These are phyloP conservation scores for Anarhynchus alexandrinus DNA, from an alignment of 2,113 vertebrate genomes.

Conservation along the genomic window DNA sequence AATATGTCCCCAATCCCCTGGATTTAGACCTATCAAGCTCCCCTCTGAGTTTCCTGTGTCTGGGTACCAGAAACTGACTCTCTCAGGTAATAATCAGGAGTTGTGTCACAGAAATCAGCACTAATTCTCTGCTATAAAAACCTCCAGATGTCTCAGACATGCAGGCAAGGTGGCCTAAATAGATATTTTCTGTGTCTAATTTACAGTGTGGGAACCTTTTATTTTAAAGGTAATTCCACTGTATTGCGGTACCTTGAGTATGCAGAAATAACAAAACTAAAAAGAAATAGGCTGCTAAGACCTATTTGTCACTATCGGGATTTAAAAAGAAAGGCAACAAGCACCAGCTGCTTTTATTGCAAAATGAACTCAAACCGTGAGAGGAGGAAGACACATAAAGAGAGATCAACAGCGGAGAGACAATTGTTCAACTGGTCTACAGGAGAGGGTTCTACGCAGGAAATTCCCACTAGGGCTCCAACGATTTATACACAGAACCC, in stretches of 20 bases:
- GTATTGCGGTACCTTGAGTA: neutral
- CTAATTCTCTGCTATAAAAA: neutral
- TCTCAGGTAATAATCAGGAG: neutral
- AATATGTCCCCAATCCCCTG: neutral
- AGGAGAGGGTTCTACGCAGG: neutral
- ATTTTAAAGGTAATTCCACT: neutral
- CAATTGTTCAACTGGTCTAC: neutral
- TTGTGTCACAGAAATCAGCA: neutral
- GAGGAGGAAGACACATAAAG: neutral
- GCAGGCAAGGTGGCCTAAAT: neutral
- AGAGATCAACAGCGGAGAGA: neutral
- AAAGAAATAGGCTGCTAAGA: neutral
- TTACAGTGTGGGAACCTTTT: neutral
- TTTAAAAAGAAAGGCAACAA: slow-evolving; percentile 1
- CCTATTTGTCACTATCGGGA: neutral
- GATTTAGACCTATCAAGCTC: neutral
- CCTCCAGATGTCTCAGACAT: neutral
- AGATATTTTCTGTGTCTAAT: neutral
- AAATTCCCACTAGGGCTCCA: neutral
- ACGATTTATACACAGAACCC: neutral
- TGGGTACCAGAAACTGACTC: neutral
- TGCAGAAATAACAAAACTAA: neutral
- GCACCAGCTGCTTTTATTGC: neutral
- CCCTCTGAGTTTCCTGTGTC: neutral
- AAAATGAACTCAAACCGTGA: neutral